A percentile compares a stretch with the other conserved stretches of the same genome.
phyloP scores from a whole-genome alignment of 2,113 vertebrate genomes.

The Catharus bicknelli region DNA sequence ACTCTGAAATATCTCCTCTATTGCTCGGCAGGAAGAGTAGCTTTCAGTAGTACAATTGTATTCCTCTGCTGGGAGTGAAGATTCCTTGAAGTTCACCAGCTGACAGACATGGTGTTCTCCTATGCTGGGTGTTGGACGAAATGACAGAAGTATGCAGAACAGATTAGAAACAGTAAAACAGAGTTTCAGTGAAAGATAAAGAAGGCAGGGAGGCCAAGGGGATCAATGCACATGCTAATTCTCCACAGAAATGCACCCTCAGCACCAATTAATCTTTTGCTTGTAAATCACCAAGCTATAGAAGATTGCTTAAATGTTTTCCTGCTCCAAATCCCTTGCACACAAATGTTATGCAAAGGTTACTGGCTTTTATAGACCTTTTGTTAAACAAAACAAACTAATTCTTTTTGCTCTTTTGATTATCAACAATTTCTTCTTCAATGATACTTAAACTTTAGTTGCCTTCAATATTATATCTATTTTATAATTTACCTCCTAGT shows the following conservation, averaged over 20 bases:
- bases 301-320: background rate
- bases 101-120: background rate
- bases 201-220: background rate
- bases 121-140: background rate
- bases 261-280: background rate
- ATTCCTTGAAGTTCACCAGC: background rate
- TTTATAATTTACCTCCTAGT: background rate
- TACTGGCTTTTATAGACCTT: background rate
- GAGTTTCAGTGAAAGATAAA: background rate
- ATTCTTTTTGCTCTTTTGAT: background rate
- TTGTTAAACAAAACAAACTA: background rate
- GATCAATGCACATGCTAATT: background rate
- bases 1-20: background rate
- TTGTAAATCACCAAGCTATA: background rate
- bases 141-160: background rate
- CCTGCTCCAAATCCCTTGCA: background rate
- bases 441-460: background rate
- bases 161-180: background rate
- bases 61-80: background rate
- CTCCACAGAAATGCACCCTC: background rate
- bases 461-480: background rate
- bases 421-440: background rate
- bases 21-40: background rate
- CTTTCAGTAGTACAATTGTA: background rate
- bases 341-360: background rate